phyloP scores from a whole-genome alignment of 1,140 invertebrate species.

The Panagrolaimus sp. region DNA sequence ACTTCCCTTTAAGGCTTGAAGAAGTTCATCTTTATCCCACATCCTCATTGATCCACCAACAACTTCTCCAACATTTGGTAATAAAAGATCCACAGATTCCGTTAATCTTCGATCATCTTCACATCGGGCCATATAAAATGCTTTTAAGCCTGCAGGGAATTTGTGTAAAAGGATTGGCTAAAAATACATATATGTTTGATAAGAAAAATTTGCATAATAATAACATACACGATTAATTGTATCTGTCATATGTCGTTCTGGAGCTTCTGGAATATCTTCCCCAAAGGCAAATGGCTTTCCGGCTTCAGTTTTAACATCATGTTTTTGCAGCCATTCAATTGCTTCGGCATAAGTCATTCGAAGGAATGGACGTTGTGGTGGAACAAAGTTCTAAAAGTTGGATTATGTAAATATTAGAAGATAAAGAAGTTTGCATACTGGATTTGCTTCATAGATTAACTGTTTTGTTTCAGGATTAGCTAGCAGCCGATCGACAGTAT shows the following conservation, averaged over 20 bases:
- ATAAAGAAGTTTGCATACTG: constrained; percentile 20
- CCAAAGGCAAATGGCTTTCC: constrained; percentile 88
- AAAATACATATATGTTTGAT: constrained; percentile 59
- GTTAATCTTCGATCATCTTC: constrained; percentile 77
- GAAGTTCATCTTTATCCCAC: constrained; percentile 76
- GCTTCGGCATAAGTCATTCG: constrained; percentile 91
- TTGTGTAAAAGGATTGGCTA: constrained; percentile 84
- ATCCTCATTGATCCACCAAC: constrained; percentile 99
- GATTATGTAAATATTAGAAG: too few species aligned
- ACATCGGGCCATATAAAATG: constrained; percentile 94
- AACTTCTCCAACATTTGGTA: constrained; percentile 97
- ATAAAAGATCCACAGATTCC: constrained; percentile 88
- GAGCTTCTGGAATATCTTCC: constrained; percentile 98
- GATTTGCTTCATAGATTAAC: constrained; percentile 78
- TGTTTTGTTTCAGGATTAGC: constrained; percentile 72
- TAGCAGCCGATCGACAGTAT: constrained; percentile 85
- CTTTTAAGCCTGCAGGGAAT: constrained; percentile 91
- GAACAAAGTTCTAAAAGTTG: constrained; percentile 35
- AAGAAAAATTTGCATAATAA: constrained; percentile 48
- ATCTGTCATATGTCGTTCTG: constrained; percentile 98
- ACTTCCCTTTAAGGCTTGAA: constrained; percentile 78
- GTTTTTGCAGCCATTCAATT: constrained; percentile 81
- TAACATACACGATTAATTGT: constrained; percentile 72
- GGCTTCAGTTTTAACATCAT: constrained; percentile 93
- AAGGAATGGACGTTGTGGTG: constrained; percentile 81